Base-by-base conservation (phyloP, 2,888 invertebrate genomes). In the Bombyx huttoni region DNA sequence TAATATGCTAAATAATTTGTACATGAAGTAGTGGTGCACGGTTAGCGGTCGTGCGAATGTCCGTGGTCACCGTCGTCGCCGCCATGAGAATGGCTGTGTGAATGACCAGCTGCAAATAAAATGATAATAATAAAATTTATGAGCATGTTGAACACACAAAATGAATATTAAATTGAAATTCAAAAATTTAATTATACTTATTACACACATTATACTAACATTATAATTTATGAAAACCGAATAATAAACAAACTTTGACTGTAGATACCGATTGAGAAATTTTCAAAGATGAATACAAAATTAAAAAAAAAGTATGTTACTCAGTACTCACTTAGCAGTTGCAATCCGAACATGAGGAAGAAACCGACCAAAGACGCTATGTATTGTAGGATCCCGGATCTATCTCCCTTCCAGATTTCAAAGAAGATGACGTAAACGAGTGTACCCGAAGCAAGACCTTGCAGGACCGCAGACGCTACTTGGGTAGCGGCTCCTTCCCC, bases 341-440 rank as follows among this genome's bases (percentile, higher is more conserved):
- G 91, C 45, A 93, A 71, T 58, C 92, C 92, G 60, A 94, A 93
- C 94, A 95, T 95, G 8, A 94, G 60, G 34, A 86, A 68, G 73
- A 94, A 95, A 53, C 95, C 95, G 33, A 91, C 55, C 7, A 94
- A 63, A 35, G 94, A 91, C 1, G 94, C 90, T 0, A 90, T 52
- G 71, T 90, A 94, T 58, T 94, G 93, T 34, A 90, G 67, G 24
- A 95, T 78, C 7, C 94, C 94, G 12, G 81, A 72, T 56, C 88
- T 73, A 53, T 89, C 85, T 49, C 79, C 78, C 61, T 84, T 89
- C 65, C 98, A 90, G 52, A 98, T 95, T 84, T 98, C 98, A 78
- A 98, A 98, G 88, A 98, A 98, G n/a, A 98, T 97, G 13, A 98
- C 96, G 83, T 98, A 98, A 5, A 98, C 85, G 48, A 98, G 91